phyloP scores from a whole-genome alignment of 2,113 vertebrate species.

The Mustela lutreola region DNA sequence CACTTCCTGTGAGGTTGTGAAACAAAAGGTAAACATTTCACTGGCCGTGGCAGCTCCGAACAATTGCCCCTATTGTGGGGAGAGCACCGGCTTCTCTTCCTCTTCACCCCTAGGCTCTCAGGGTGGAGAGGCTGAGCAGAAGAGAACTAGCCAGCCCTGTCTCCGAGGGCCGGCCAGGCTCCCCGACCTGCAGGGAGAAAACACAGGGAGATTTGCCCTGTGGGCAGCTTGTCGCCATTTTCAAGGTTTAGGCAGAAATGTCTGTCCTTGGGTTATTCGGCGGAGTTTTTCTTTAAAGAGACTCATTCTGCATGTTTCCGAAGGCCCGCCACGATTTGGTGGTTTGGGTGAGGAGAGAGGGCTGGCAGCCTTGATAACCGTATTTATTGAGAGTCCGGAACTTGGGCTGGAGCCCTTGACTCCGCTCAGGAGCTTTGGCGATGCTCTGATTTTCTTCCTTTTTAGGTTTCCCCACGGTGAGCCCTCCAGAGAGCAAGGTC shows the following conservation, averaged over 20 bases:
- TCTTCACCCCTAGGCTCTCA: slow-evolving; percentile 86
- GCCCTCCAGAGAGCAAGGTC: neutral
- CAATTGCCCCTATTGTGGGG: slow-evolving; percentile 83
- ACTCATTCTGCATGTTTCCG: neutral
- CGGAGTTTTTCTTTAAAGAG: slow-evolving; percentile 1
- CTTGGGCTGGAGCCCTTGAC: neutral
- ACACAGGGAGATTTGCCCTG: neutral
- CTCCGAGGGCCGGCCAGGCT: slow-evolving; percentile 65
- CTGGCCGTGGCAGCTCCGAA: slow-evolving; percentile 77
- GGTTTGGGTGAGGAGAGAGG: neutral
- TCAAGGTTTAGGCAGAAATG: neutral
- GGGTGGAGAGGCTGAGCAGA: slow-evolving; percentile 84
- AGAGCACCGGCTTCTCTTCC: slow-evolving; percentile 58
- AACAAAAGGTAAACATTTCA: slow-evolving; percentile 91
- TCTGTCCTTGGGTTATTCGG: neutral
- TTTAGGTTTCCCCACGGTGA: neutral
- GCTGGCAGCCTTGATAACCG: neutral
- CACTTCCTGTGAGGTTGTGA: slow-evolving; percentile 89
- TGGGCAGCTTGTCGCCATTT: neutral
- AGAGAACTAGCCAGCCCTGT: slow-evolving; percentile 73
- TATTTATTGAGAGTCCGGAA: neutral
- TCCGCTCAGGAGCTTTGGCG: neutral
- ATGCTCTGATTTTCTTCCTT: neutral
- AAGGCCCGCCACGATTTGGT: neutral
- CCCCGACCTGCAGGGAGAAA: neutral